These are phyloP conservation scores for Oreochromis grahami DNA, from an alignment of 2,797 vertebrate genomes.

Conservation along the genomic window DNA sequence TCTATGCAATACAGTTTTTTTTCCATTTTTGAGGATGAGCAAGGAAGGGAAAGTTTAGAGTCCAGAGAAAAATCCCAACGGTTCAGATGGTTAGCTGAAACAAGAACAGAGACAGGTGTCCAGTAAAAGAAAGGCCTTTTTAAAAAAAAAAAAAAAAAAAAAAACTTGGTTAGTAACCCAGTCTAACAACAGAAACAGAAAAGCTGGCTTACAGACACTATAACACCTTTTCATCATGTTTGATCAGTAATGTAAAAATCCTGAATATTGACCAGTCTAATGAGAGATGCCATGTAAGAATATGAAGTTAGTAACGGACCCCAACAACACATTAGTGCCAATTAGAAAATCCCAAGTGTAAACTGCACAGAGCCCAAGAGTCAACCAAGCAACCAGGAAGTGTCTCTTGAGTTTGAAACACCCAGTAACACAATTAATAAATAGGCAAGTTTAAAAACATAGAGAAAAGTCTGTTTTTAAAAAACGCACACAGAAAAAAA, in stretches of 20 bases:
- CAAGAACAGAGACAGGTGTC: slow-evolving; percentile 68
- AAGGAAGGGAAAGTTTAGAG: slow-evolving; percentile 63
- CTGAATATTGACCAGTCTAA: slow-evolving; percentile 4
- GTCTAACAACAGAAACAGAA: slow-evolving; percentile 13
- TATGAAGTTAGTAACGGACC: slow-evolving; percentile 50
- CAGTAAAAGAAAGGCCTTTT: slow-evolving; percentile 55
- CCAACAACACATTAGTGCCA: slow-evolving; percentile 57
- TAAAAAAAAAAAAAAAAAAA: neutral
- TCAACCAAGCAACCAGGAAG: slow-evolving; percentile 53
- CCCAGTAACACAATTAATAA: slow-evolving; percentile 61
- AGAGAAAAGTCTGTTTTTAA: slow-evolving; percentile 24
- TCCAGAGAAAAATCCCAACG: slow-evolving; percentile 79
- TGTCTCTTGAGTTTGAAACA: slow-evolving; percentile 63
- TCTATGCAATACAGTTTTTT: slow-evolving; percentile 29
- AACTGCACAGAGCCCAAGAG: slow-evolving; percentile 55
- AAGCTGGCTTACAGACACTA: slow-evolving; percentile 20
- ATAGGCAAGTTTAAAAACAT: slow-evolving; percentile 49
- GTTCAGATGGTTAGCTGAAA: slow-evolving; percentile 90
- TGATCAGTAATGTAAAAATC: slow-evolving; percentile 16
- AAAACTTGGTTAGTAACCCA: slow-evolving; percentile 60
- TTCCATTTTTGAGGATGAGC: slow-evolving; percentile 57
- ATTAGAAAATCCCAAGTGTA: slow-evolving; percentile 59
- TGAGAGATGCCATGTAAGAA: slow-evolving; percentile 6
- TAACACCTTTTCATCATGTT: slow-evolving; percentile 18
- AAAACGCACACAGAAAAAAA: neutral